These are phyloP conservation scores for Chamaea fasciata DNA, from an alignment of 2,113 vertebrate genomes.

Conservation along the genomic window DNA sequence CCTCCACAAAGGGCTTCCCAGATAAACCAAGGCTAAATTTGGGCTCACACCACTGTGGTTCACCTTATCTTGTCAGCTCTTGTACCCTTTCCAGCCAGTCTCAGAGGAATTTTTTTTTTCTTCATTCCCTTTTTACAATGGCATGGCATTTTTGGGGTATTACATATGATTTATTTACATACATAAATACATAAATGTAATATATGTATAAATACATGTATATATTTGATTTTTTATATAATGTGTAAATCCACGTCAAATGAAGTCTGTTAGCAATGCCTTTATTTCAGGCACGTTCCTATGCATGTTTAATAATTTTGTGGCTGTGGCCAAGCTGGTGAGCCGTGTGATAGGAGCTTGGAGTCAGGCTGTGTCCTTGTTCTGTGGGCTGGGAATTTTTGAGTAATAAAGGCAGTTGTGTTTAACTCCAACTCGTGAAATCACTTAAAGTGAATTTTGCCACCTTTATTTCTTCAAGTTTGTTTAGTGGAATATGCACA, in stretches of 20 bases:
- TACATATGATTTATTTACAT: neutral
- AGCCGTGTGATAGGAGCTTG: neutral
- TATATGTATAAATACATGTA: too few relatives aligned
- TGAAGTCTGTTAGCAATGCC: neutral
- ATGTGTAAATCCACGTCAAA: neutral
- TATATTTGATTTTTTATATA: neutral
- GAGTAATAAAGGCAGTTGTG: neutral
- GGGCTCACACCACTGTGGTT: neutral
- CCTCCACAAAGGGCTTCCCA: neutral
- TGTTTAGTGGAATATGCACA: neutral
- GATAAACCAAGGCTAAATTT: neutral
- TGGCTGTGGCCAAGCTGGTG: neutral
- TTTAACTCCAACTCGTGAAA: neutral
- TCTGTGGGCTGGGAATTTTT: neutral
- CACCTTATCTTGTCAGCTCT: neutral
- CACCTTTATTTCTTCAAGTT: neutral
- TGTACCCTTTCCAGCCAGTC: neutral
- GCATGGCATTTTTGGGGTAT: neutral
- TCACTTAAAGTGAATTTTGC: neutral
- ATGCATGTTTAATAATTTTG: neutral
- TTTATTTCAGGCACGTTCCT: neutral
- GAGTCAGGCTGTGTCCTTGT: neutral
- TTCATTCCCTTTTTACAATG: neutral
- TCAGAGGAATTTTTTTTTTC: neutral
- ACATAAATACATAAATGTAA: neutral